Evolutionary conservation across 2,888 invertebrate genomes (phyloP).

Genomic region (Drosophila nr. fundita): DNA sequence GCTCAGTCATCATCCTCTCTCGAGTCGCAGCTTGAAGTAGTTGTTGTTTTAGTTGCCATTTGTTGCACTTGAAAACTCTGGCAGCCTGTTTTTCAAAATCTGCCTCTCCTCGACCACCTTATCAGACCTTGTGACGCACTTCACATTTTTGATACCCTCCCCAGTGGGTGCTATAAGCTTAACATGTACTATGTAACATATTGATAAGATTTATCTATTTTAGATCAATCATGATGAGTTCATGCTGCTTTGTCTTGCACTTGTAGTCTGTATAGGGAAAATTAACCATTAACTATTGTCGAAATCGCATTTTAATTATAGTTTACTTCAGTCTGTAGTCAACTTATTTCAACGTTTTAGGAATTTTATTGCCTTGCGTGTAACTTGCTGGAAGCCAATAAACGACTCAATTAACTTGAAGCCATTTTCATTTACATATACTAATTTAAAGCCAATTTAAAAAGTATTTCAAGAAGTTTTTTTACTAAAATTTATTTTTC

Average conservation of each 20-base stretch:
- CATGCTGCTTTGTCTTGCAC: neutral
- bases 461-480: neutral
- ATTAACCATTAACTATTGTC: neutral
- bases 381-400: neutral
- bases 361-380: neutral
- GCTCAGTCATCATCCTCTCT: conserved; percentile 57
- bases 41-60: conserved; percentile 31
- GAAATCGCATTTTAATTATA: neutral
- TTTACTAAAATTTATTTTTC: neutral
- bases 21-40: conserved; percentile 54
- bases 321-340: neutral
- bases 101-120: conserved; percentile 42
- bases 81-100: conserved; percentile 41
- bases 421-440: neutral
- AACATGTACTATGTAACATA: neutral
- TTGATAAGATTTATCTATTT: neutral
- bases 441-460: neutral
- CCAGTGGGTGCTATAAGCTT: neutral
- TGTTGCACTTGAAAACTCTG: conserved; percentile 60
- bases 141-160: conserved; percentile 28
- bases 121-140: conserved; percentile 72
- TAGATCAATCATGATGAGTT: neutral
- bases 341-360: neutral
- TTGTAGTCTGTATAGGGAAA: neutral
- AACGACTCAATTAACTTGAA: neutral